Evolutionary conservation across 2,797 vertebrate genomes (phyloP), one percentile per base, ranked within the genome.

Genomic region (Pseudochromis fuscus): DNA sequence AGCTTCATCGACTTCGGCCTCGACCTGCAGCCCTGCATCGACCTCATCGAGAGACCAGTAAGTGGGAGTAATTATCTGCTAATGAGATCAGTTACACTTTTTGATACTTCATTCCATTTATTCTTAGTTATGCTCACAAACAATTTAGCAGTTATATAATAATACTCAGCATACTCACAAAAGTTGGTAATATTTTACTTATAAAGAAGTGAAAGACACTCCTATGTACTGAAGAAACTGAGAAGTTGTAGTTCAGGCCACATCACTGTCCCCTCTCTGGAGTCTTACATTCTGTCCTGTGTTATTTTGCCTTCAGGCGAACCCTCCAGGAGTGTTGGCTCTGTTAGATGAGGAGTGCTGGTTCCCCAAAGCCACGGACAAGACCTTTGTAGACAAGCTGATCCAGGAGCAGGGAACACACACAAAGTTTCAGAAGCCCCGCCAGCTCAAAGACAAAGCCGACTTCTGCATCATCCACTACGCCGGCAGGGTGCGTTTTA

Each of bases 391-490:
- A 61, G 98, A 99, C 84, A 99, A 99, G 86, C 95, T 99, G 86
- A 91, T 95, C 58, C 98, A 99, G 90, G 98, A 99, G 53, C 98
- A 99, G 88, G 98, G 98, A 49, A 95, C 95, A 0, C 98, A 99
- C 76, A 88, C 93, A 63, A 99, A 99, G 89, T 99, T 99, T 89
- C 98, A 99, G 91, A 99, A 96, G 81, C 98, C 98, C 8, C 95
- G 96, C 55, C 97, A 99, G 81, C 95, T 99, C 72, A 99, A 99
- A 88, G 98, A 99, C 87, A 98, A 98, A 88, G 97, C 97, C 0
- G 98, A 99, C 82, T 98, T 99, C 94, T 97, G 96, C 87, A 97
- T 99, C 89, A 96, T 99, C 35, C 98, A 99, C 90, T 99, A 99
- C 12, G 97, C 98, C 1, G 98, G 98, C 89, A 98, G 82, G 95